These are phyloP conservation scores for Pollenia griseotomentosa DNA, from an alignment of 2,888 invertebrate genomes.

Conservation along the genomic window DNA sequence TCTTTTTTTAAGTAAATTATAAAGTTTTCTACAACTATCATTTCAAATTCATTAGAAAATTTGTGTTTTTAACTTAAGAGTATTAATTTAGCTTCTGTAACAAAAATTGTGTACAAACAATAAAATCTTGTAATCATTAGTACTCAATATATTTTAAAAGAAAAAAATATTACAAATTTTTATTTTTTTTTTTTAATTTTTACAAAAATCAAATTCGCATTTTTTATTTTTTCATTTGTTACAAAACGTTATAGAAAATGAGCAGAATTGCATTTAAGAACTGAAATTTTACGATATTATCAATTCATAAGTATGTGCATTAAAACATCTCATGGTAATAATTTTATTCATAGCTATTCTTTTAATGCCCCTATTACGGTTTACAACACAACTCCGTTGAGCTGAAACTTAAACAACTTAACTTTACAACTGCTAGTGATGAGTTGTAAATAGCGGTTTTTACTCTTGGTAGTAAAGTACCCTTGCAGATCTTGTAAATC, in stretches of 20 bases:
- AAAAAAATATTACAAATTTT: constrained; percentile 27
- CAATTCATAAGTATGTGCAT: neutral
- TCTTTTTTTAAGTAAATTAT: neutral
- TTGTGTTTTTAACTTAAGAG: constrained; percentile 40
- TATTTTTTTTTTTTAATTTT: constrained; percentile 57
- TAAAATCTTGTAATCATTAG: constrained; percentile 56
- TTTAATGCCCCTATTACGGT: too few relatives aligned
- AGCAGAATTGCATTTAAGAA: constrained; percentile 1
- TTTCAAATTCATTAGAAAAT: neutral
- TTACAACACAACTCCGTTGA: too few relatives aligned
- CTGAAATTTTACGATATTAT: neutral
- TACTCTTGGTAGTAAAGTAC: too few relatives aligned
- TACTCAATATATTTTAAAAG: constrained; percentile 47
- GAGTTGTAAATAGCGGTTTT: too few relatives aligned
- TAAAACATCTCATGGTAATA: neutral
- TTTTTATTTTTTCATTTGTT: neutral
- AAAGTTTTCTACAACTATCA: neutral
- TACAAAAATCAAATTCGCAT: constrained; percentile 31
- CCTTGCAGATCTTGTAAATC: too few relatives aligned
- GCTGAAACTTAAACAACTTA: too few relatives aligned
- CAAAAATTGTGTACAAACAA: constrained; percentile 24
- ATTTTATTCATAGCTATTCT: too few relatives aligned
- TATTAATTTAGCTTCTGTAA: constrained; percentile 48
- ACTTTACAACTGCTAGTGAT: too few relatives aligned
- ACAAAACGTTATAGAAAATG: neutral